phyloP scores from a whole-genome alignment of 2,113 vertebrate species.

The Phocoena phocoena region DNA sequence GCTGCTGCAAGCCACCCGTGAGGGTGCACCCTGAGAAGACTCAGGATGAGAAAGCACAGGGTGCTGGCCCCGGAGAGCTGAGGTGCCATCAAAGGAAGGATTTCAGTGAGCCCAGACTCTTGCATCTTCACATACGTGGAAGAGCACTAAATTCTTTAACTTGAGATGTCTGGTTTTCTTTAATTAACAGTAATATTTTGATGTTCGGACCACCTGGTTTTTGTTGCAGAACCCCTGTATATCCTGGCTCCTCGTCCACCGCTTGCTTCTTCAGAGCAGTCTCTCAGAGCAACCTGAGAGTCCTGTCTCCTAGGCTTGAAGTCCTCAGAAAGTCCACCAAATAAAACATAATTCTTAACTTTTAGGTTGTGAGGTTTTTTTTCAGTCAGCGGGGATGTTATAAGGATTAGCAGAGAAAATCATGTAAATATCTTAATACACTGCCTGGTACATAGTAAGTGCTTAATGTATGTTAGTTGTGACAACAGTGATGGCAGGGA shows the following conservation, averaged over 20 bases:
- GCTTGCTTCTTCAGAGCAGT: background rate
- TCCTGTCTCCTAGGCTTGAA: background rate
- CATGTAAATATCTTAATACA: background rate
- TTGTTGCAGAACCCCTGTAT: background rate
- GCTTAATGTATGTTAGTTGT: background rate
- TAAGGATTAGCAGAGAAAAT: background rate
- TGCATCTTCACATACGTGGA: background rate
- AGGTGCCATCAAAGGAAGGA: background rate
- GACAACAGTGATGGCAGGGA: background rate
- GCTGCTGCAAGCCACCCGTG: background rate
- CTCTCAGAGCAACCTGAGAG: background rate
- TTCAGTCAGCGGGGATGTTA: background rate
- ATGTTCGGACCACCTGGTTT: background rate
- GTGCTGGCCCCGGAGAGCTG: background rate
- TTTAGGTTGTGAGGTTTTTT: background rate
- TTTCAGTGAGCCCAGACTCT: background rate
- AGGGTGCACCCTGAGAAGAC: background rate
- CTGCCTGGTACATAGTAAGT: accelerated
- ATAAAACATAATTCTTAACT: background rate
- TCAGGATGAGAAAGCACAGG: accelerated
- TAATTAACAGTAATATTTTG: accelerated
- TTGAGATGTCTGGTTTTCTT: background rate
- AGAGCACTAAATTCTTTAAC: background rate
- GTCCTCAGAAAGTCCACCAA: background rate
- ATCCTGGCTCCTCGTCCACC: background rate